Base-by-base conservation (phyloP, 2,888 invertebrate genomes). In the Phania funesta region DNA sequence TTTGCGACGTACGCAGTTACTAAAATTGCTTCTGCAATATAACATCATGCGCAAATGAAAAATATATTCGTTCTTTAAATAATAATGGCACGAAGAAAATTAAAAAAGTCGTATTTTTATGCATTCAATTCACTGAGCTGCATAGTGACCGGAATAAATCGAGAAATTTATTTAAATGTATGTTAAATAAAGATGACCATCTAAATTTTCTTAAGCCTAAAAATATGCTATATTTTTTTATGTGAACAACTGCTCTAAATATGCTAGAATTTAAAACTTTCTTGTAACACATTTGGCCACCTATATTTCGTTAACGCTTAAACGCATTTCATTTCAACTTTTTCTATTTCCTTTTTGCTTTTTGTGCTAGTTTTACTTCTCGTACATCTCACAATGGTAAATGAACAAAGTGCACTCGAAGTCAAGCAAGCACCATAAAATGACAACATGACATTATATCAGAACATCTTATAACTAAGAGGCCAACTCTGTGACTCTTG, bases 381-480 rank as follows among this genome's bases (percentile, higher is more conserved):
- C 38, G 7, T 48, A 16, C 38, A 71, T 16, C 38, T 78, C 60
- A 58, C 65, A 60, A 75, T 77, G 48, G 38, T 60, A 64, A 65
- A 77, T 64, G 76, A 74, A 29, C 77, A 65, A 52, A 70, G 78
- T 71, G 78, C 83, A 74, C 50, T 67, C 13, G 16, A 80, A 83
- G 84, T 80, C 82, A 82, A 84, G 83, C 71, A 81, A 81, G 81
- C 83, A 83, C 84, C 81, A 84, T 84, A 75, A 83, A 84, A 78
- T 77, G 84, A 56, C 83, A 83, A 75, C 74, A 83, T 78, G 80
- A 79, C 78, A 84, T 29, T 58, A 41, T 71, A 71, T 71, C 71
- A 60, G 75, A 76, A 83, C 79, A 67, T 73, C 68, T 60, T 58
- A 70, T 70, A 75, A 75, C 74, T 44, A 44, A 67, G 16, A 79